These are phyloP conservation scores for Fragum sueziense DNA, from an alignment of 2,888 invertebrate species.

Conservation along the genomic window DNA sequence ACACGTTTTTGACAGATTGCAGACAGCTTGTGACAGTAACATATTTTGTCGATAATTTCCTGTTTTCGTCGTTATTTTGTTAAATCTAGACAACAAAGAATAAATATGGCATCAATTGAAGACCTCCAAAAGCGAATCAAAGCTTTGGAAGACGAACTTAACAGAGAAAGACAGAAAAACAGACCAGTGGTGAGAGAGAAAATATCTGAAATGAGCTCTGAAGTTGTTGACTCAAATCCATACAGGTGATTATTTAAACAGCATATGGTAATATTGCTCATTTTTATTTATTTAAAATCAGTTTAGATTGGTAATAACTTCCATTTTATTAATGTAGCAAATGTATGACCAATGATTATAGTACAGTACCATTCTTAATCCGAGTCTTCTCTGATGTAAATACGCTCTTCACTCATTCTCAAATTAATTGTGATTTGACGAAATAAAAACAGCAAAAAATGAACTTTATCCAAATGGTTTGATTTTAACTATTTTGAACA, in stretches of 20 bases:
- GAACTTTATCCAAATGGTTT: too few species aligned
- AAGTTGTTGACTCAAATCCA: slow-evolving; percentile 99
- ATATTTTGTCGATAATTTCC: neutral
- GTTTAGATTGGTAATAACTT: too few species aligned
- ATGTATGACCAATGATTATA: too few species aligned
- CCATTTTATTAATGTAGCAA: too few species aligned
- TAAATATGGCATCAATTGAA: slow-evolving; percentile 81
- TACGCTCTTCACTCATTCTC: too few species aligned
- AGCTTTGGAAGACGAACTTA: slow-evolving; percentile 84
- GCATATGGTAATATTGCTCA: too few species aligned
- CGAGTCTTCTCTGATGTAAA: too few species aligned
- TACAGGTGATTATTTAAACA: slow-evolving; percentile 92
- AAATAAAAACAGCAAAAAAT: too few species aligned
- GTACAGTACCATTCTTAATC: too few species aligned
- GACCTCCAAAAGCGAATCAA: slow-evolving; percentile 85
- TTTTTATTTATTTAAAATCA: too few species aligned
- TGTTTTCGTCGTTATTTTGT: neutral
- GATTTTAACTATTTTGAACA: too few species aligned
- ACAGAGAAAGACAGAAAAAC: slow-evolving; percentile 64
- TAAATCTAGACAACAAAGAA: neutral
- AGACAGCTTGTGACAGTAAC: neutral
- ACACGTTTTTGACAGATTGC: slow-evolving; percentile 12
- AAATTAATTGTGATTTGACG: too few species aligned
- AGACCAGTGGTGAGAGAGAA: slow-evolving; percentile 85
- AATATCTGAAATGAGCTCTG: slow-evolving; percentile 95